Evolutionary conservation across 2,797 vertebrate species (phyloP), one percentile per base, ranked within the genome.

Genomic region (Spinus pinus): DNA sequence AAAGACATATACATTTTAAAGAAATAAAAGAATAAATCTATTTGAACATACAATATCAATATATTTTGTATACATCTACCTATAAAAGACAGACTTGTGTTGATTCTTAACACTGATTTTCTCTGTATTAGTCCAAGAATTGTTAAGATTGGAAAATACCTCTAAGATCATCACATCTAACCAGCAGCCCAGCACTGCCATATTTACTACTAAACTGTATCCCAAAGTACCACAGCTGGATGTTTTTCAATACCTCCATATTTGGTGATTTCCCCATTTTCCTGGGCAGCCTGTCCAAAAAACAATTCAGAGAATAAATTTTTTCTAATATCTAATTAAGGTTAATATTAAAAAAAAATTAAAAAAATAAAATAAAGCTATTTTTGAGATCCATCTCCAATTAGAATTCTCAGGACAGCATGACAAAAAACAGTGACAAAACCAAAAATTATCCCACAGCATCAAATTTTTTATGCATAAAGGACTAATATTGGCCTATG

Each of bases 391-490:
- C 6, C 6, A 15, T 60, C 12, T 56, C 23, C 17, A 44, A 9
- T 17, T 24, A 81, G 6, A 75, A 74, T 18, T n/a, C 30, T 22
- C 39, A 57, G 30, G 9, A 75, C 62, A 67, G 3, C 4, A 35
- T 28, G 58, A n/a, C 0, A 0, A 54, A 54, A 71, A 85, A 3
- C 23, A 70, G 51, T 30, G n/a, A n/a, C 13, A 44, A 69, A 81
- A 19, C 2, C 2, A 78, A 66, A 58, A 47, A 5, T 10, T 47
- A 30, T 51, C 6, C 4, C 49, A n/a, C 2, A 58, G 7, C 4
- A 70, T 15, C 2, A 15, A 28, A 4, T 44, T 54, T 0, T 44
- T 0, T 44, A 62, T 66, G 1, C 6, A 12, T n/a, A 24, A 4
- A n/a, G 4, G 14, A 35, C 3, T 35, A 46, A 41, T 12, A 42